phyloP scores from a whole-genome alignment of 2,888 invertebrate genomes.

The Arctia plantaginis region DNA sequence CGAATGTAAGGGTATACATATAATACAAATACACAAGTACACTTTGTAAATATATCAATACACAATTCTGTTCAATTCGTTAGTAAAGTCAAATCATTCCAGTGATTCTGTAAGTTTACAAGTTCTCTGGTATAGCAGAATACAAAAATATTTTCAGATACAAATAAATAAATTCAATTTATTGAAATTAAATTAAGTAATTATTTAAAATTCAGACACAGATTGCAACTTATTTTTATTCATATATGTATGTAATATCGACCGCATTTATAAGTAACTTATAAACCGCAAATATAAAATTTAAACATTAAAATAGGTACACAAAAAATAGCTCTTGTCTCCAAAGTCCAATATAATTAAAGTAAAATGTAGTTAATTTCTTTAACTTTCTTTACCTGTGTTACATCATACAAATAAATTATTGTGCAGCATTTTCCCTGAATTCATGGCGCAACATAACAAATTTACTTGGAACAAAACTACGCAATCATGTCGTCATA shows the following conservation, averaged over 20 bases:
- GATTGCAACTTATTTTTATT: too few relatives aligned
- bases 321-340: background rate
- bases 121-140: background rate
- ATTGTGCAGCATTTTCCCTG: background rate
- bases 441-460: background rate
- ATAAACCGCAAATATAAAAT: background rate
- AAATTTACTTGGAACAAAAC: background rate
- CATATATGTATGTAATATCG: background rate
- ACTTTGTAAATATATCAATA: background rate
- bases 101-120: background rate
- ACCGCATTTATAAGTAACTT: background rate
- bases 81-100: too few relatives aligned
- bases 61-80: too few relatives aligned
- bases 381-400: background rate
- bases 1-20: background rate
- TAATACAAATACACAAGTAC: background rate
- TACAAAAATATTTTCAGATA: too few relatives aligned
- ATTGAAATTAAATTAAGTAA: too few relatives aligned
- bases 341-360: background rate
- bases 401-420: background rate
- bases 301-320: background rate
- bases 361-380: background rate
- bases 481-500: constrained; percentile 1
- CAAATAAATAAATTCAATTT: too few relatives aligned
- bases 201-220: too few relatives aligned